Conservation (phyloP, 1,140 invertebrate species). For the Tribolium castaneum region DNA sequence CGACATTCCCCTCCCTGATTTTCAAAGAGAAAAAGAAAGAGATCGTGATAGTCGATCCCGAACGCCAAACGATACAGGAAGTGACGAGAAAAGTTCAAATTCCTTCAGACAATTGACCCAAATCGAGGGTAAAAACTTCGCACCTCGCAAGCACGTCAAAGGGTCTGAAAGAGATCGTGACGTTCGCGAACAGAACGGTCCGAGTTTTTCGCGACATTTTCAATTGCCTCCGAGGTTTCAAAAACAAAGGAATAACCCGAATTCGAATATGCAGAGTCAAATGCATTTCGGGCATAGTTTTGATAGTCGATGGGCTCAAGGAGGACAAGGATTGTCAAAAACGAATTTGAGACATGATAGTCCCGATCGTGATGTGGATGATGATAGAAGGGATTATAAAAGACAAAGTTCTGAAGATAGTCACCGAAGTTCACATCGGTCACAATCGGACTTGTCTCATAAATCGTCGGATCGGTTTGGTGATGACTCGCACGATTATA, state of each 20-base stretch:
- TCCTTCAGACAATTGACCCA: slow-evolving; percentile 63
- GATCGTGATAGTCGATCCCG: slow-evolving; percentile 44
- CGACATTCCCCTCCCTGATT: slow-evolving; percentile 68
- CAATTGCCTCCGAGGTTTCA: slow-evolving; percentile 88
- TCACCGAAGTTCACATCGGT: slow-evolving; percentile 48
- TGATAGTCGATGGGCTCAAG: slow-evolving; percentile 44
- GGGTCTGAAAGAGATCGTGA: slow-evolving; percentile 62
- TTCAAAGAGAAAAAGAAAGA: slow-evolving; percentile 68
- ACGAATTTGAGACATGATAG: slow-evolving; percentile 41
- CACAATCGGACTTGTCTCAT: slow-evolving; percentile 24
- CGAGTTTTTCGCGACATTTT: slow-evolving; percentile 77
- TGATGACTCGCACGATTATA: slow-evolving; percentile 48
- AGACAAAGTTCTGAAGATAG: slow-evolving; percentile 56
- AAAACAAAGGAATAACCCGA: slow-evolving; percentile 65
- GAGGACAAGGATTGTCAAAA: neutral
- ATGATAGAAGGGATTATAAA: slow-evolving; percentile 53
- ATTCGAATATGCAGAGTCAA: slow-evolving; percentile 44
- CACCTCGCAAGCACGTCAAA: slow-evolving; percentile 60
- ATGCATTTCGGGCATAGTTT: slow-evolving; percentile 40
- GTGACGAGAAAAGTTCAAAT: slow-evolving; percentile 48
- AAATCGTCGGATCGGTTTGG: slow-evolving; percentile 48
- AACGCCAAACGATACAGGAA: slow-evolving; percentile 49
- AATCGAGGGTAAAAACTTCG: slow-evolving; percentile 63
- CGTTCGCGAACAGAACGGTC: slow-evolving; percentile 57
- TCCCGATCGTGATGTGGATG: slow-evolving; percentile 50